Evolutionary conservation across 37 sponge, comb jelly and placozoan species (phyloP).

Genomic region (Tethya wilhelma): DNA sequence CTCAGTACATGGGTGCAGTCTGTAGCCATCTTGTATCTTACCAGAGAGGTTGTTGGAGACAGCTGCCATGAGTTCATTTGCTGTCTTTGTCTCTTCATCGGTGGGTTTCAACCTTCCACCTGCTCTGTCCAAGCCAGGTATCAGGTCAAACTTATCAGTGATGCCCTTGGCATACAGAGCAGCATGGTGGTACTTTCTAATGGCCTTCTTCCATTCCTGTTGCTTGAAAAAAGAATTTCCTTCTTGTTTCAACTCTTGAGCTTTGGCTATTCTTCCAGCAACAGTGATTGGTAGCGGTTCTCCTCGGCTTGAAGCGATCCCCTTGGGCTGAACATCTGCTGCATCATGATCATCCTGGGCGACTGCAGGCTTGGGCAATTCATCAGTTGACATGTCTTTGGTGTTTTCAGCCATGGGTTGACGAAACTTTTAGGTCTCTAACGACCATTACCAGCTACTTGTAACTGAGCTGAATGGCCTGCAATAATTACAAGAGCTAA

Average conservation of each 20-base stretch:
- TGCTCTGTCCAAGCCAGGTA: slow-evolving; percentile 24
- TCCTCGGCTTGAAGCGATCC: too few species aligned
- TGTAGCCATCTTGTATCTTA: too few species aligned
- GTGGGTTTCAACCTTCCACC: slow-evolving; percentile 25
- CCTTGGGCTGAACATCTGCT: too few species aligned
- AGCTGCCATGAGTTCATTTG: slow-evolving; percentile 25
- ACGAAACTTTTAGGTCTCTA: too few species aligned
- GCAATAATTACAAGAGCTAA: too few species aligned
- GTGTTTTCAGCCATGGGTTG: too few species aligned
- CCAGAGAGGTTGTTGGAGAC: slow-evolving; percentile 81
- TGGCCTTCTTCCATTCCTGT: slow-evolving; percentile 61
- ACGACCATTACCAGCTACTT: too few species aligned
- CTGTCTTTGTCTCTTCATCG: slow-evolving; percentile 35
- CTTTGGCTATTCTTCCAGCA: slow-evolving; percentile 28
- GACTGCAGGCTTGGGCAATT: too few species aligned
- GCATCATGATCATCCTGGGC: too few species aligned
- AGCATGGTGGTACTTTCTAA: slow-evolving; percentile 73
- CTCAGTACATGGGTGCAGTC: too few species aligned
- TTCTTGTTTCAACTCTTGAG: slow-evolving; percentile 54
- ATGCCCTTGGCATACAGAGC: slow-evolving; percentile 72
- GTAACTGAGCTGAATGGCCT: too few species aligned
- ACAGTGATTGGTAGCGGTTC: slow-evolving; percentile 14
- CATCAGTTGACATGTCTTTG: too few species aligned
- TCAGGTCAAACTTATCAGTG: slow-evolving; percentile 1
- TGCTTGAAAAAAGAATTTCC: slow-evolving; percentile 72